phyloP scores from a whole-genome alignment of 2,113 vertebrate genomes.

The Brachyhypopomus occidentalis region DNA sequence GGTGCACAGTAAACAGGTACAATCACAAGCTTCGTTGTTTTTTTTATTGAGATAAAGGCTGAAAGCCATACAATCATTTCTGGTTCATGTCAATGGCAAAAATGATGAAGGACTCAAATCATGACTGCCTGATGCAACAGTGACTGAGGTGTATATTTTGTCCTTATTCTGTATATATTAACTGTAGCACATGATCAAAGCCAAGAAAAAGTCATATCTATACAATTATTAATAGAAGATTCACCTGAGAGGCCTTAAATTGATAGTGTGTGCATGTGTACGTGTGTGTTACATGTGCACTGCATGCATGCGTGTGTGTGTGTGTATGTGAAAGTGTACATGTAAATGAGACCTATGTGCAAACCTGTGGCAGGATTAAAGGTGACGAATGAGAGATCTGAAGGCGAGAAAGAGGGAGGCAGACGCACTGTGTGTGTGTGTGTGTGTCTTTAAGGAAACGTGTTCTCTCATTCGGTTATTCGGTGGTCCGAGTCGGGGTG shows the following conservation, averaged over 20 bases:
- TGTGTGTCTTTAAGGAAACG: neutral
- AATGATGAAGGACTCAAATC: constrained; percentile 7
- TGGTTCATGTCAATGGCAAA: constrained; percentile 7
- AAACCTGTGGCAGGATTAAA: neutral
- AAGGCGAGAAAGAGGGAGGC: neutral
- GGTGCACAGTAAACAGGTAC: too few relatives aligned
- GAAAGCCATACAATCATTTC: constrained; percentile 31
- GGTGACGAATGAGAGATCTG: neutral
- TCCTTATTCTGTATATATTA: constrained; percentile 32
- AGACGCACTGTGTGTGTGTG: neutral
- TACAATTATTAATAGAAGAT: constrained; percentile 24
- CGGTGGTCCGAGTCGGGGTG: constrained; percentile 84
- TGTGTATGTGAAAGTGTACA: constrained; percentile 32
- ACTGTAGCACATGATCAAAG: constrained; percentile 20
- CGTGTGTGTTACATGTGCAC: neutral
- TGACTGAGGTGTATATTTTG: constrained; percentile 19
- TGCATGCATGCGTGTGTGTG: constrained; percentile 34
- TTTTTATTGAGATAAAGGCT: constrained; percentile 37
- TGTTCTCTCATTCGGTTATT: constrained; percentile 66
- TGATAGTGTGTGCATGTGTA: neutral
- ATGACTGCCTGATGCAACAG: constrained; percentile 24
- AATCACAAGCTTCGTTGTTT: constrained; percentile 11
- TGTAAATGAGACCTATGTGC: constrained; percentile 14
- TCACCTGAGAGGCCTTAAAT: constrained; percentile 43
- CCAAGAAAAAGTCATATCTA: constrained; percentile 25